Base-by-base conservation (phyloP, 2,888 invertebrate species). In the Myopa tessellatipennis region DNA sequence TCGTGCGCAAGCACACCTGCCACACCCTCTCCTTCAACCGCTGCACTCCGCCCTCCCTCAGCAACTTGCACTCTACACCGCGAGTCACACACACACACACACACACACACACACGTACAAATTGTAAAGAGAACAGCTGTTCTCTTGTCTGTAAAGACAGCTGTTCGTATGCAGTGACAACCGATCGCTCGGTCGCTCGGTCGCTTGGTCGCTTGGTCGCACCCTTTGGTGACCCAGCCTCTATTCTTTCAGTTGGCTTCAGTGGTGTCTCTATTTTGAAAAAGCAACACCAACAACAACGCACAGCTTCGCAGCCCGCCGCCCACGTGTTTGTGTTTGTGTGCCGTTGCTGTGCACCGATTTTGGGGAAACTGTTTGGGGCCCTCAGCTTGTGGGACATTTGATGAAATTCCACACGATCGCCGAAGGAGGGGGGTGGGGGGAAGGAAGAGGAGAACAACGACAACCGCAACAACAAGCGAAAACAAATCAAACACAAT, bases 191-290 rank as follows among this genome's bases (percentile, higher is more conserved):
- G 50, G 50, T 50, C 61, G 38, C 18, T 26, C 26, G 78, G 76
- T 80, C 80, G 61, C 36, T 69, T 36, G 65, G 74, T 78, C 78
- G 79, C 77, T 80, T 79, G 82, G 82, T 83, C 83, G 81, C 63
- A 73, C 73, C 73, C 73, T 61, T 73, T 18, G 18, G 4, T 73
- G 73, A 73, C 73, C 73, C 73, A 63, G 26, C 40, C 63, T 45
- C 26, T 36, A 6, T 40, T 36, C 16, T 36, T 26, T 70, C 26
- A 52, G n/a, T 63, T 10, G 10, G 50, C 14, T 10, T 50, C 26
- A 60, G 40, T 60, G 45, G n/a, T 45, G 50, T 50, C 14, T 8
- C 14, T 50, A 3, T 55, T 55, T n/a, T 8, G 12, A 8, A 38
- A 65, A 26, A 36, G 12, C 38, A 38, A 38, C 38, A 65, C 34